These are phyloP conservation scores for Mythimna albipuncta DNA, from an alignment of 2,888 invertebrate genomes.

Conservation along the genomic window DNA sequence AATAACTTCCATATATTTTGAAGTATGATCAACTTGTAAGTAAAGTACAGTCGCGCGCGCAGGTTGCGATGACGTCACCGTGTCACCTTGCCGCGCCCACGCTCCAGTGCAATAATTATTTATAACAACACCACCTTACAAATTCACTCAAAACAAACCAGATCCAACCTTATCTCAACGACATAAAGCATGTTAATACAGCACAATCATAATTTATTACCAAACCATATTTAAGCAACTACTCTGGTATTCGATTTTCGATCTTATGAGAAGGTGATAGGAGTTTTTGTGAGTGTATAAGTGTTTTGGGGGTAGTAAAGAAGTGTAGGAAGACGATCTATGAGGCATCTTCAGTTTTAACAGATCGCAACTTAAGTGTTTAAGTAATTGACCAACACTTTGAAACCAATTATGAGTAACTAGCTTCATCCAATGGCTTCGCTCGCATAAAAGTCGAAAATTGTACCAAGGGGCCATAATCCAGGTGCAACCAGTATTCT, in stretches of 20 bases:
- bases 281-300: constrained; percentile 9
- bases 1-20: constrained; percentile 45
- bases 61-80: constrained; percentile 75
- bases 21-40: constrained; percentile 58
- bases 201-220: constrained; percentile 47
- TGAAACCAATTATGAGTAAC: constrained; percentile 28
- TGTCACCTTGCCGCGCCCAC: constrained; percentile 79
- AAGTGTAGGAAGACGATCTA: constrained; percentile 62
- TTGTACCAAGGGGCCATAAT: no score
- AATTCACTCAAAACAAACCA: constrained; percentile 36
- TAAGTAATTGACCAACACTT: constrained; percentile 54
- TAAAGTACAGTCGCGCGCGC: constrained; percentile 55
- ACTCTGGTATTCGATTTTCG: constrained; percentile 31
- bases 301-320: constrained; percentile 31
- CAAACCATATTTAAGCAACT: constrained; percentile 18
- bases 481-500: no score
- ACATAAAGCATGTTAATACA: constrained; percentile 36
- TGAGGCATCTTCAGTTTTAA: constrained; percentile 56
- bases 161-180: constrained; percentile 49
- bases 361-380: constrained; percentile 48
- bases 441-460: no score
- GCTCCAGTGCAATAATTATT: constrained; percentile 64
- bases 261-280: constrained; percentile 26
- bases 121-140: constrained; percentile 54
- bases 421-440: no score